Conservation (phyloP, 2,888 invertebrate genomes). For the Clepsis dumicolana region DNA sequence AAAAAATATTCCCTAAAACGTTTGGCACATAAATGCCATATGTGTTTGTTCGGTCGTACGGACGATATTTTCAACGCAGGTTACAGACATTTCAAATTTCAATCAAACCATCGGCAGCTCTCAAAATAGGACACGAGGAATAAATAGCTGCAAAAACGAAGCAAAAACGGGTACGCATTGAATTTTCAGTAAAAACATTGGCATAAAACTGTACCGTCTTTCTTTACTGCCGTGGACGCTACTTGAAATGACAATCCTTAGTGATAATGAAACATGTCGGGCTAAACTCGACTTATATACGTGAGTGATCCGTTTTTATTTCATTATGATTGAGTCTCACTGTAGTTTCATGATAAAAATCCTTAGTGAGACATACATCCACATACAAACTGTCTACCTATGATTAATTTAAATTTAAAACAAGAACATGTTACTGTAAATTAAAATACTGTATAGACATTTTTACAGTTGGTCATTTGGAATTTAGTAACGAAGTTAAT, state of each 20-base stretch:
- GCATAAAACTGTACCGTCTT: slow-evolving; percentile 72
- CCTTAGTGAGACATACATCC: too few relatives aligned
- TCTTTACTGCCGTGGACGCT: slow-evolving; percentile 54
- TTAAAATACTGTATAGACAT: too few relatives aligned
- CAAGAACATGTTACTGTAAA: too few relatives aligned
- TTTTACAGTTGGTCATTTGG: too few relatives aligned
- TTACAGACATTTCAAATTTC: slow-evolving; percentile 43
- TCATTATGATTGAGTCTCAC: too few relatives aligned
- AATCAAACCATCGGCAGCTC: slow-evolving; percentile 40
- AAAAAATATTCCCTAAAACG: slow-evolving; percentile 27
- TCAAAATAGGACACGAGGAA: slow-evolving; percentile 50
- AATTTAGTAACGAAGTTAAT: not conserved
- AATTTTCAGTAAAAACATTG: slow-evolving; percentile 77
- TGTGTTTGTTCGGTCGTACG: slow-evolving; percentile 25
- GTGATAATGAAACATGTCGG: not conserved
- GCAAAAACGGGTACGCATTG: slow-evolving; percentile 63
- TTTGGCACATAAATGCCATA: slow-evolving; percentile 28
- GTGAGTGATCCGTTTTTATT: too few relatives aligned
- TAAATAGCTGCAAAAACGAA: slow-evolving; percentile 60
- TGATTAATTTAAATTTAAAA: too few relatives aligned
- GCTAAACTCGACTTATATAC: too few relatives aligned
- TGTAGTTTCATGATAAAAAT: too few relatives aligned
- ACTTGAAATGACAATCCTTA: slow-evolving; percentile 12
- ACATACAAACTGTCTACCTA: too few relatives aligned
- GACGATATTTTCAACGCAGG: slow-evolving; percentile 35